These are phyloP conservation scores for Tachina lurida DNA, from an alignment of 2,888 invertebrate species.

Conservation along the genomic window DNA sequence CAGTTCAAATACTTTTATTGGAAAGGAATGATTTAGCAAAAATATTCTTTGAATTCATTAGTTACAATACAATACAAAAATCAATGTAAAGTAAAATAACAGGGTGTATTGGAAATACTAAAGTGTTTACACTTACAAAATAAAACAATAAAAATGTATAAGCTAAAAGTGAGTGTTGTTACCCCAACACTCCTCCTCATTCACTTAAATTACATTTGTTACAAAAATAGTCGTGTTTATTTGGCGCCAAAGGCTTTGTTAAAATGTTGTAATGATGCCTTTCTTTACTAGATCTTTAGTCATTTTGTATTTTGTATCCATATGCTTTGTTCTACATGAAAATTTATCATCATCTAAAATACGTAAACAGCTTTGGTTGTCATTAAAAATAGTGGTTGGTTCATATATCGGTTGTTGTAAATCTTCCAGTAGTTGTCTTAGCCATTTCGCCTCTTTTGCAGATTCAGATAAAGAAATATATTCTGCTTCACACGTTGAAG, in stretches of 20 bases:
- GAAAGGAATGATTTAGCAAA: no score
- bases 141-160: no score
- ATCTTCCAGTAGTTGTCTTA: constrained; percentile 45
- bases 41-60: no score
- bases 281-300: no score
- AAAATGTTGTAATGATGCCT: no score
- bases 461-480: constrained; percentile 48
- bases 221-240: constrained; percentile 52
- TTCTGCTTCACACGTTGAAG: constrained; percentile 45
- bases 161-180: no score
- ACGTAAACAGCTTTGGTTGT: constrained; percentile 39
- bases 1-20: no score
- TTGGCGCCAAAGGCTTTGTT: neutral
- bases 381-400: constrained; percentile 38
- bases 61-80: no score
- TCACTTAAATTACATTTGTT: constrained; percentile 58
- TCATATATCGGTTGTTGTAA: neutral
- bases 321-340: constrained; percentile 55
- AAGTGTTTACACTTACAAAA: no score
- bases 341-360: constrained; percentile 47
- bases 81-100: no score
- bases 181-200: constrained; percentile 66
- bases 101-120: no score
- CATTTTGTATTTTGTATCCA: constrained; percentile 35
- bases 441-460: constrained; percentile 43